Base-by-base conservation (phyloP, 2,113 vertebrate genomes). In the Ochotona princeps region DNA sequence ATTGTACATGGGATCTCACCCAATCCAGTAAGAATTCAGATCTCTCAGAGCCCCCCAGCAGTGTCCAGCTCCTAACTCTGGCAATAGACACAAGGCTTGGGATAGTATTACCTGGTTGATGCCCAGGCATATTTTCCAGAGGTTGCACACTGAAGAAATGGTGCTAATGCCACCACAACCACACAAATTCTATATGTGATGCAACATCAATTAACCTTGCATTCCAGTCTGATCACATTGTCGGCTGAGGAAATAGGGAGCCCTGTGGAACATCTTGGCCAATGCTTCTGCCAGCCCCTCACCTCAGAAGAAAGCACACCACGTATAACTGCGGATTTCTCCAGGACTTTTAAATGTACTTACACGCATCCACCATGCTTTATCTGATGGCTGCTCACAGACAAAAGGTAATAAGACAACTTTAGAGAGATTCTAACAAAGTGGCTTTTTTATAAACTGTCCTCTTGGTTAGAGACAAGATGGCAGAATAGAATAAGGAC, bases 1-100 rank as follows among this genome's bases (percentile, higher is more conserved):
- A 99, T 97, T 99, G 98, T 99, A 99, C 0, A 99, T 99, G 89
- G 99, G 99, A 97, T 99, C 99, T 97, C 99, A 99, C 0, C 99
- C 99, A 81, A 99, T 99, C 99, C 99, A 99, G 87, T 99, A 99
- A 0, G 99, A 99, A 97, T 96, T 99, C 25, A 99, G 97, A 87
- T 99, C 99, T 94, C 99, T 98, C 94, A 99, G 97, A 90, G 98
- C 99, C 28, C 99, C 99, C 10, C 99, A 99, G 97, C 99, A 99
- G 97, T 99, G 99, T 23, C 99, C 99, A 96, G 99, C 99, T 97
- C 99, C 98, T 90, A 99, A 99, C 99, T 93, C 54, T 18, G 54
- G 54, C 54, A 57, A 17, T 18, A 57, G 54, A 57, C 54, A 57
- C 14, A 57, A 57, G 54, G 54, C 54, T 15, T 57, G 14, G 54